These are phyloP conservation scores for Nemopilema nomurai DNA, from an alignment of 30 jellyfish, hydroid and myxozoan genomes.

Conservation along the genomic window DNA sequence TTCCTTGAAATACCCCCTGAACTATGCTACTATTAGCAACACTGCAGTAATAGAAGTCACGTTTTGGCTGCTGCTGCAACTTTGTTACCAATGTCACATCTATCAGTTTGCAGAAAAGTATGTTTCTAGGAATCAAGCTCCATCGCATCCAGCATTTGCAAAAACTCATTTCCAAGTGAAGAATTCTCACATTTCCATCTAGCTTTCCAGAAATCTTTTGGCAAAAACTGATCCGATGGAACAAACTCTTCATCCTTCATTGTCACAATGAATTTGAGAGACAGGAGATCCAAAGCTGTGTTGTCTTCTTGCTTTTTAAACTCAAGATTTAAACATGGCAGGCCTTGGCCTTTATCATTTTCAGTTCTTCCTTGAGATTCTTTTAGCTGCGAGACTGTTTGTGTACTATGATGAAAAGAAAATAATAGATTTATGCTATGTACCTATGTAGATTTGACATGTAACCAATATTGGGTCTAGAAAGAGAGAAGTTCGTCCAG, in stretches of 20 bases:
- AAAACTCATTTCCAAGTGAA: background rate
- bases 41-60: too few species aligned
- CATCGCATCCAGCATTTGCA: conserved; percentile 5
- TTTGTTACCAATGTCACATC: background rate
- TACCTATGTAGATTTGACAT: too few species aligned
- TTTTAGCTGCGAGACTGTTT: background rate
- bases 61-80: too few species aligned
- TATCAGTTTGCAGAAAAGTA: too few species aligned
- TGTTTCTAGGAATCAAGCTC: background rate
- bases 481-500: too few species aligned
- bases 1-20: too few species aligned
- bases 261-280: conserved; percentile 47
- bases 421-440: too few species aligned
- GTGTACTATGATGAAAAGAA: background rate
- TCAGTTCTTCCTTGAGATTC: background rate
- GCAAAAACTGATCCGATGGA: conserved; percentile 19
- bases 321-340: background rate
- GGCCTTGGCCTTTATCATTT: background rate
- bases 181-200: background rate
- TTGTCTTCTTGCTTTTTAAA: background rate
- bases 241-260: conserved; percentile 57
- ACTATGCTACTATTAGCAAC: too few species aligned
- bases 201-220: conserved; percentile 33
- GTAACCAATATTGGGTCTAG: too few species aligned
- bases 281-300: background rate